Base-by-base conservation (phyloP, 2,888 invertebrate species). In the Trissoscelio sp. region DNA sequence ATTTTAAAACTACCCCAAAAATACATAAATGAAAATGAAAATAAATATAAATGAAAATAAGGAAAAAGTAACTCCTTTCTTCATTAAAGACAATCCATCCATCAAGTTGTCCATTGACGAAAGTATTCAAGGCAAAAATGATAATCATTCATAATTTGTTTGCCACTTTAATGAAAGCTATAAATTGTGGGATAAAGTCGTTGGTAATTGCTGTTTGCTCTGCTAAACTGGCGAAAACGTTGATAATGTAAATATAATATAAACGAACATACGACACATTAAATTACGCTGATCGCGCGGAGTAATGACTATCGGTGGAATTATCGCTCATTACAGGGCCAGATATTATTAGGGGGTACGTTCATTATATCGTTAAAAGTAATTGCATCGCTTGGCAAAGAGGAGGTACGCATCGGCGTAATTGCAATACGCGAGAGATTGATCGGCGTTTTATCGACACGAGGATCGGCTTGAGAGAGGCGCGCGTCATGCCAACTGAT, bases 311-410 rank as follows among this genome's bases (percentile, higher is more conserved):
- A 57, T 74, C 11, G 9, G 18, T 58, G 57, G 48, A 66, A 74
- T 75, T 75, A 75, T 75, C 46, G 48, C 75, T 75, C 60, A 66
- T 75, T 75, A 74, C 46, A 48, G 48, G 37, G 22, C 16, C 58
- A 22, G 48, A 37, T 39, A 39, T 70, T 70, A 73, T 51, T 62
- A 46, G 53, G 42, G 20, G 44, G 44, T 37, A 42, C 46, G 24
- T 58, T 44, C 37, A 58, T 58, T 70, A 58, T 20, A 24, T 53
- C 53, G 53, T 62, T 62, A 20, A 58, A 53, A 62, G 20, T 62
- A 58, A 73, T 73, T 73, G 53, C 62, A 34, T 53, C 53, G 34
- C 55, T 44, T 20, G 12, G 18, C 20, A n/a, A 24, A 31, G 24
- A 48, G 37, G 69, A 69, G 55, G 37, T 31, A 55, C 48, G 44